phyloP scores from a whole-genome alignment of 1,140 invertebrate species.

The Drosophila eugracilis region DNA sequence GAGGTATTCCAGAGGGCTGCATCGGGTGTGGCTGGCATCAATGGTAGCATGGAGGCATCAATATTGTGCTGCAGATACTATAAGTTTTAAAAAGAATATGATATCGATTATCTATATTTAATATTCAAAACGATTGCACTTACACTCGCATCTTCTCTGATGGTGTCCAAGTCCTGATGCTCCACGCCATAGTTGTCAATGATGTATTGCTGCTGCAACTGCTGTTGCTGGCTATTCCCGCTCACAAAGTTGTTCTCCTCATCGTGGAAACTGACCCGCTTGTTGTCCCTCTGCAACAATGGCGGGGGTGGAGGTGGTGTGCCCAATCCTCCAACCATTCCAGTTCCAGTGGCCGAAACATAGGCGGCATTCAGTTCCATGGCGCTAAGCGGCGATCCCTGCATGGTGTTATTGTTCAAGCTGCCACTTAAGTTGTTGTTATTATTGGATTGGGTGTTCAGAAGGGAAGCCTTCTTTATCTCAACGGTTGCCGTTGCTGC shows the following conservation, averaged over 20 bases:
- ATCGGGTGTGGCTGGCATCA: constrained; percentile 88
- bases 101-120: too few relatives aligned
- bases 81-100: not conserved
- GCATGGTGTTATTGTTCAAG: constrained; percentile 59
- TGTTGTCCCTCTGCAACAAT: constrained; percentile 77
- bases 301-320: constrained; percentile 45
- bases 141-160: constrained; percentile 93
- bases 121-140: constrained; percentile 85
- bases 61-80: constrained; percentile 66
- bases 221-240: constrained; percentile 32
- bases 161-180: constrained; percentile 86
- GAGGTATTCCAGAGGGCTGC: constrained; percentile 85
- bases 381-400: constrained; percentile 66
- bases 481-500: constrained; percentile 57
- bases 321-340: constrained; percentile 51
- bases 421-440: constrained; percentile 66
- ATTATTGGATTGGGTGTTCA: constrained; percentile 53
- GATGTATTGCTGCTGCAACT: constrained; percentile 61
- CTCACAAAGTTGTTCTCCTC: constrained; percentile 86
- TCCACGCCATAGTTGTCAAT: constrained; percentile 60
- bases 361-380: constrained; percentile 78
- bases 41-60: constrained; percentile 75
- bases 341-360: constrained; percentile 65
- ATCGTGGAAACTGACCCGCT: constrained; percentile 91
- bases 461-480: constrained; percentile 64